Percentiles rank a stretch among this genome's conserved stretches.
Evolutionary conservation across 2,888 invertebrate genomes (phyloP).

Genomic region (Andrena marginata): DNA sequence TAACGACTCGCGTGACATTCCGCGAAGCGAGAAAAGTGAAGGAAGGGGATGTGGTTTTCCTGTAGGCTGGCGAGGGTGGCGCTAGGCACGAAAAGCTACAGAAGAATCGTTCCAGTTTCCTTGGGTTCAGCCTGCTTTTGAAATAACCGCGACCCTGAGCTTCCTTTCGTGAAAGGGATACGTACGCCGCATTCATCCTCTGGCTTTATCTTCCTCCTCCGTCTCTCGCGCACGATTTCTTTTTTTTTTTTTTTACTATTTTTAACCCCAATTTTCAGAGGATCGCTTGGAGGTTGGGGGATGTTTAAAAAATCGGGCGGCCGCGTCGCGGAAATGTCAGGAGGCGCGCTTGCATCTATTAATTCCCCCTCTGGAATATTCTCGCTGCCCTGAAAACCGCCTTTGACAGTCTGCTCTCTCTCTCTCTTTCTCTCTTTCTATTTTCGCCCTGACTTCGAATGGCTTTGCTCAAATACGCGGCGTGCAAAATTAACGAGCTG

Average conservation of each 20-base stretch:
- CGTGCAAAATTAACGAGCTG: background rate
- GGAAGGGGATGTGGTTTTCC: conserved; percentile 8
- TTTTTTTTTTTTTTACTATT: conserved; percentile 16
- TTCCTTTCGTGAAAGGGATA: conserved; percentile 51
- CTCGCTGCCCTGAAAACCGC: background rate
- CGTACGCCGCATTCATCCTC: conserved; percentile 57
- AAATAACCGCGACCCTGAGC: conserved; percentile 66
- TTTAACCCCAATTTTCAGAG: conserved; percentile 29
- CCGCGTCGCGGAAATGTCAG: conserved; percentile 18
- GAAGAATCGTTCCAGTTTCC: conserved; percentile 66
- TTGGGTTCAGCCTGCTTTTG: conserved; percentile 47
- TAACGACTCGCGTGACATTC: conserved; percentile 30
- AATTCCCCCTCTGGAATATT: conserved; percentile 16
- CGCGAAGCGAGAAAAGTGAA: background rate
- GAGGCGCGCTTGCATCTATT: background rate
- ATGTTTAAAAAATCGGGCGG: conserved; percentile 18
- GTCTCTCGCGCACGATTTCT: background rate
- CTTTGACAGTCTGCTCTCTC: background rate
- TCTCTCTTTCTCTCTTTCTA: background rate
- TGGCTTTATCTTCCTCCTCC: conserved; percentile 30
- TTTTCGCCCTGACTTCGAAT: background rate
- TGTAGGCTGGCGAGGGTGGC: background rate
- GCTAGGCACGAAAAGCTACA: conserved; percentile 12
- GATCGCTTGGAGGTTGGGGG: background rate
- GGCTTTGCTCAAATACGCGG: background rate